phyloP scores from a whole-genome alignment of 2,113 vertebrate genomes.

The Serilophus lunatus region DNA sequence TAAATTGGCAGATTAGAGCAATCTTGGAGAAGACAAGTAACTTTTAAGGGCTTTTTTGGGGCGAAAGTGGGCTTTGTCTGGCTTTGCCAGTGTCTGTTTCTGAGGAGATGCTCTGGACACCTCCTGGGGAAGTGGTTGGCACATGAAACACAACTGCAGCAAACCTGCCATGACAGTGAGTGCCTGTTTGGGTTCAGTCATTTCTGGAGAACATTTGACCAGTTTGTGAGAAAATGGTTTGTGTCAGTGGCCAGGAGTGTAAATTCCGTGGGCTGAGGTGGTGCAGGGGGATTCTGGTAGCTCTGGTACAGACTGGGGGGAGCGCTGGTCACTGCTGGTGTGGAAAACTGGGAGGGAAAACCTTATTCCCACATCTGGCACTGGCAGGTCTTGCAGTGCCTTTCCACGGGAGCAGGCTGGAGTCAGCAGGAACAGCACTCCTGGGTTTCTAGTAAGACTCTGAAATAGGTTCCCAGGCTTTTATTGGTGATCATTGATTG shows the following conservation, averaged over 20 bases:
- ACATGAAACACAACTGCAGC: not conserved
- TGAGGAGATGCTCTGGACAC: not conserved
- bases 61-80: not conserved
- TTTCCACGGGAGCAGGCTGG: not conserved
- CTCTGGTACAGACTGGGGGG: not conserved
- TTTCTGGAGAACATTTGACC: not conserved
- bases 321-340: accelerated
- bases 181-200: not conserved
- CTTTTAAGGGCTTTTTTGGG: accelerated
- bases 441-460: not conserved
- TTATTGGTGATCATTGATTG: not conserved
- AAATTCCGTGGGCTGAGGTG: not conserved
- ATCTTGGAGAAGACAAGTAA: not conserved
- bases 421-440: accelerated
- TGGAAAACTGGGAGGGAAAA: not conserved
- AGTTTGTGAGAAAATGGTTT: not conserved
- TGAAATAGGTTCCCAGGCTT: not conserved
- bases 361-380: accelerated
- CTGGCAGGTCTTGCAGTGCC: accelerated
- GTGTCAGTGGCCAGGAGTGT: not conserved
- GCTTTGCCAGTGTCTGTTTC: not conserved
- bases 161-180: accelerated
- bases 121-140: not conserved
- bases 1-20: not conserved
- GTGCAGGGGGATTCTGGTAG: not conserved